These are phyloP conservation scores for Apodemus speciosus DNA, from an alignment of 2,113 vertebrate species.

Conservation along the genomic window DNA sequence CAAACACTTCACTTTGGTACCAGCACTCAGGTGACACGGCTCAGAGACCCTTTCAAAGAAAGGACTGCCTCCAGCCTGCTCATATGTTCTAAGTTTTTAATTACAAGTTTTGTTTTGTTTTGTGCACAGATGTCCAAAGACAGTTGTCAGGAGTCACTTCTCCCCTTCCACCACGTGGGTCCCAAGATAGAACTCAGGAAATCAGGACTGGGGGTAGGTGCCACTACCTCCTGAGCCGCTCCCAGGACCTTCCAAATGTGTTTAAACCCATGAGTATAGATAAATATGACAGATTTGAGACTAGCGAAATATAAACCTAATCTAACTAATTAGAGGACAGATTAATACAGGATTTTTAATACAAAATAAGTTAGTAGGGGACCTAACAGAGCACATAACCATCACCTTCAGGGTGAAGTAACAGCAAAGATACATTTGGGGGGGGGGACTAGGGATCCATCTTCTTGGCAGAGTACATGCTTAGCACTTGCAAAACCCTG, in stretches of 20 bases:
- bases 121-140: not conserved
- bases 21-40: rapidly evolving
- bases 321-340: slow-evolving; percentile 2
- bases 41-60: not conserved
- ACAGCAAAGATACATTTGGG: not conserved
- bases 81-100: not conserved
- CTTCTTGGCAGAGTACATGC: not conserved
- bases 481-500: not conserved
- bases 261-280: not conserved
- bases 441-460: too few species aligned
- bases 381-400: not conserved
- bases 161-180: not conserved
- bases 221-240: not conserved
- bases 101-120: not conserved
- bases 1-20: not conserved
- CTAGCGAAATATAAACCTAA: not conserved
- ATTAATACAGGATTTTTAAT: not conserved
- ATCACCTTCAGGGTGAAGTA: not conserved
- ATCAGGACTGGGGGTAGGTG: not conserved
- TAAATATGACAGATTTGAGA: not conserved
- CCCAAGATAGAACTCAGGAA: not conserved
- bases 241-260: not conserved
- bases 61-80: not conserved
- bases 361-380: slow-evolving; percentile 71
- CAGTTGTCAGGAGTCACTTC: not conserved